Base-by-base conservation (phyloP, 2,888 invertebrate genomes). In the Lysandra coridon region DNA sequence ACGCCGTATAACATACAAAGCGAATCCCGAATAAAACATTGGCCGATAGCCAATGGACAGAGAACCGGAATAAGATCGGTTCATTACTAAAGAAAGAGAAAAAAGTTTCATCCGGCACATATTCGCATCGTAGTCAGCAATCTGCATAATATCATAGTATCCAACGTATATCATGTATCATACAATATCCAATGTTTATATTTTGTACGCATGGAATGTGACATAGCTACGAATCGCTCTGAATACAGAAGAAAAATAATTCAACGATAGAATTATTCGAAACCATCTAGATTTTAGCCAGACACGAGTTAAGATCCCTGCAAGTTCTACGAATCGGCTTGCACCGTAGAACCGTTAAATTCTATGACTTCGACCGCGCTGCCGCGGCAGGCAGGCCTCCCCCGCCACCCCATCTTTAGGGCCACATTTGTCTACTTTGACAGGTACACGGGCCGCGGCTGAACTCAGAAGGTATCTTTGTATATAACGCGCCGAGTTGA, bases 401-500 rank as follows among this genome's bases (percentile, higher is more conserved):
- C 80, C 81, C 73, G 77, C 81, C 83, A 80, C 83, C 83, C 82
- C 84, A 74, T 81, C 82, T 81, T 82, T 60, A 75, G 79, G 79
- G 78, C 78, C 81, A 79, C 84, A 87, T 87, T 88, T 89, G 89
- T 90, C 90, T 90, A 88, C 88, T 90, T 90, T 89, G 90, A 89
- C 91, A 92, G 91, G 91, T 91, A 90, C 89, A 88, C 60, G 57
- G 57, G 57, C 57, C 57, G 57, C 57, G 80, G 80, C 81, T 53
- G 75, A 23, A 23, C 23, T 23, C 23, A 23, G 23, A 75, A 75
- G 53, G 75, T 75, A 75, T 49, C 23, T 75, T 49, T 74, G 74
- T 74, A 64, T 64, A 64, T 64, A 64, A 30, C 23, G 6, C 23
- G 74, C 17, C 44, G 49, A 74, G 49, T 74, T 44, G 44, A n/a